Conservation (phyloP, 2,797 vertebrate species). For the Synaphobranchus kaupii region DNA sequence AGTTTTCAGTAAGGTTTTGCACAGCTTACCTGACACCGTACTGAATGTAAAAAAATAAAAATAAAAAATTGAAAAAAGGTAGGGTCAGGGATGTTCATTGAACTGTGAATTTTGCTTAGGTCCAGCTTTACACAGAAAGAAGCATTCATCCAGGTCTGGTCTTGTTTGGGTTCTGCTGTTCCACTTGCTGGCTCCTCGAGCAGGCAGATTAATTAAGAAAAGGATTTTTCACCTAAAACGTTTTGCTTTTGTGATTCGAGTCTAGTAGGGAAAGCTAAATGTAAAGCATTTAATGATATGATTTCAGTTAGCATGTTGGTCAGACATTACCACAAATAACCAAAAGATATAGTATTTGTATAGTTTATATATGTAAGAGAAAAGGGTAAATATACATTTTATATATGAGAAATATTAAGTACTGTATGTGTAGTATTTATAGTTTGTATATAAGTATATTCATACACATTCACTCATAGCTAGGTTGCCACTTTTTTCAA, state of each 20-base stretch:
- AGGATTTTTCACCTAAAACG: constrained; percentile 63
- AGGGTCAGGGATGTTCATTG: constrained; percentile 96
- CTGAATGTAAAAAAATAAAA: constrained; percentile 92
- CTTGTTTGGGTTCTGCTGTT: constrained; percentile 74
- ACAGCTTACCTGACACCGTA: constrained; percentile 99
- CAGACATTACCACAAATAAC: constrained; percentile 88
- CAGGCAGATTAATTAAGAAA: constrained; percentile 82
- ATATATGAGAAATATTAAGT: constrained; percentile 75
- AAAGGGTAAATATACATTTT: constrained; percentile 74
- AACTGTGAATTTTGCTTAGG: constrained; percentile 99
- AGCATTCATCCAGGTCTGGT: constrained; percentile 86
- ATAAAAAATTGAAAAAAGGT: constrained; percentile 74
- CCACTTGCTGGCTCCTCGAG: constrained; percentile 81
- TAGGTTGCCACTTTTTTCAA: constrained; percentile 90
- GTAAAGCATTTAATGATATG: constrained; percentile 74
- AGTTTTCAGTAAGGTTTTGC: constrained; percentile 99
- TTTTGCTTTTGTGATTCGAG: constrained; percentile 33
- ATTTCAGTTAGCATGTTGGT: constrained; percentile 82
- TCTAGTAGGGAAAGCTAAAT: constrained; percentile 53
- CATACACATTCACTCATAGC: constrained; percentile 67
- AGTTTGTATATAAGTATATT: constrained; percentile 65
- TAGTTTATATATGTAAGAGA: constrained; percentile 77
- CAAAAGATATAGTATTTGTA: constrained; percentile 91
- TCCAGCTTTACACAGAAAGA: constrained; percentile 99
- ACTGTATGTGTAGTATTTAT: constrained; percentile 68